Conservation (phyloP, 2,113 vertebrate genomes). For the Lipophrys pholis region DNA sequence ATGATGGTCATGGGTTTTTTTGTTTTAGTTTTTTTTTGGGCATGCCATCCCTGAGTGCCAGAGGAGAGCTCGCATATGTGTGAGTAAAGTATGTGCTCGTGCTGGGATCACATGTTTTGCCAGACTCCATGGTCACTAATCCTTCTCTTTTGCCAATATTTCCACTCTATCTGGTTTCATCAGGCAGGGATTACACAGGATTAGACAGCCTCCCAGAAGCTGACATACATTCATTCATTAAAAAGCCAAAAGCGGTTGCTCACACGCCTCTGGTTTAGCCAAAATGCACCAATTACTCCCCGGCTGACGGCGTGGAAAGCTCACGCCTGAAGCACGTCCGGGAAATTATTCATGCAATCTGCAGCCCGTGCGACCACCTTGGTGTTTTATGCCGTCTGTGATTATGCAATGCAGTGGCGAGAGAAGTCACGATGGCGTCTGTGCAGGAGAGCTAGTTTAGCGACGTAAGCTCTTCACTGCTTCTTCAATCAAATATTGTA, state of each 20-base stretch:
- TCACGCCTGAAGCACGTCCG: neutral
- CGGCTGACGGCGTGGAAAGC: too few species aligned
- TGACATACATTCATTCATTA: conserved; percentile 79
- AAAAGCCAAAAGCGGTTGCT: conserved; percentile 51
- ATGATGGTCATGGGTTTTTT: conserved; percentile 14
- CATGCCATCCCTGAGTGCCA: conserved; percentile 29
- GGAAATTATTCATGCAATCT: neutral
- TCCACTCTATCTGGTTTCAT: conserved; percentile 80
- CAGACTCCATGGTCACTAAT: conserved; percentile 76
- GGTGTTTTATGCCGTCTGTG: conserved; percentile 5
- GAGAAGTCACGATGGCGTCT: conserved; percentile 29
- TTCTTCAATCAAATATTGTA: too few species aligned
- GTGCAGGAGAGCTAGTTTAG: conserved; percentile 21
- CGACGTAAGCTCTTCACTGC: neutral
- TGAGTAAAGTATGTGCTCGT: conserved; percentile 63
- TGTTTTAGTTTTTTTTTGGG: neutral
- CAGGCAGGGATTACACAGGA: conserved; percentile 81
- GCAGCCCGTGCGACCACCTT: neutral
- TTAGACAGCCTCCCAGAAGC: conserved; percentile 74
- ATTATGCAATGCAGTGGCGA: conserved; percentile 40
- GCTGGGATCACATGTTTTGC: conserved; percentile 73
- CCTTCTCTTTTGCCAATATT: conserved; percentile 80
- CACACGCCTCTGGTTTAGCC: conserved; percentile 30
- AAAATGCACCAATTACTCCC: conserved; percentile 31
- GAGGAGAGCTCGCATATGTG: conserved; percentile 47